These are phyloP conservation scores for Cyanoliseus patagonus DNA, from an alignment of 2,113 vertebrate genomes.

Conservation along the genomic window DNA sequence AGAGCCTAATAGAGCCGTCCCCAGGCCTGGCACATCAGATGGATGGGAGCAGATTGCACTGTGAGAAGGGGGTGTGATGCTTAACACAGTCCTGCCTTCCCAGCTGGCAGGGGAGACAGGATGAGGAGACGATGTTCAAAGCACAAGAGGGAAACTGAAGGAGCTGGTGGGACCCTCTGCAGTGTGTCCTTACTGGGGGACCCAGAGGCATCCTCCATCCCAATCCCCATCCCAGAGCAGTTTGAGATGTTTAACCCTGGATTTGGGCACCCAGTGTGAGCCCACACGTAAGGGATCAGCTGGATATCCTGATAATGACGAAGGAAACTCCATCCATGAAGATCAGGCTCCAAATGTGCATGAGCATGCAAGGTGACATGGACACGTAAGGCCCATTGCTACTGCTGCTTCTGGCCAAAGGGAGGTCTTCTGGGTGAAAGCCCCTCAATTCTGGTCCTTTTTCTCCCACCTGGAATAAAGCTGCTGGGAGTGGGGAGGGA, in stretches of 20 bases:
- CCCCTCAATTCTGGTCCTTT: accelerated
- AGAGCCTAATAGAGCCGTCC: conserved; percentile 46
- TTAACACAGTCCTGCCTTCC: background rate
- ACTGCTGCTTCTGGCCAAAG: background rate
- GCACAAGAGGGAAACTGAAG: background rate
- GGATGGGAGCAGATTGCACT: conserved; percentile 34
- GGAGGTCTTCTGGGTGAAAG: background rate
- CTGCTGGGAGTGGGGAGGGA: accelerated
- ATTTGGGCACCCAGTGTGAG: background rate
- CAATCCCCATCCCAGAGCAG: background rate
- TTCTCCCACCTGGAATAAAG: background rate
- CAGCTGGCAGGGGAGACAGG: background rate
- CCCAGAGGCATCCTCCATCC: background rate
- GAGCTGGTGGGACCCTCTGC: background rate
- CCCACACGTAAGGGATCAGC: accelerated
- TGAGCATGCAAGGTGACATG: accelerated
- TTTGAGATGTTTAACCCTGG: background rate
- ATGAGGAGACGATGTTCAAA: accelerated
- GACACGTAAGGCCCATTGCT: accelerated
- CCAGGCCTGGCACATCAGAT: background rate
- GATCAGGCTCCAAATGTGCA: accelerated
- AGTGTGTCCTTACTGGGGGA: accelerated
- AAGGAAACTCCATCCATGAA: background rate
- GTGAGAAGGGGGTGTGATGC: background rate
- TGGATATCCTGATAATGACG: accelerated